Base-by-base conservation (phyloP, 2,113 vertebrate genomes). In the Pagrus major region DNA sequence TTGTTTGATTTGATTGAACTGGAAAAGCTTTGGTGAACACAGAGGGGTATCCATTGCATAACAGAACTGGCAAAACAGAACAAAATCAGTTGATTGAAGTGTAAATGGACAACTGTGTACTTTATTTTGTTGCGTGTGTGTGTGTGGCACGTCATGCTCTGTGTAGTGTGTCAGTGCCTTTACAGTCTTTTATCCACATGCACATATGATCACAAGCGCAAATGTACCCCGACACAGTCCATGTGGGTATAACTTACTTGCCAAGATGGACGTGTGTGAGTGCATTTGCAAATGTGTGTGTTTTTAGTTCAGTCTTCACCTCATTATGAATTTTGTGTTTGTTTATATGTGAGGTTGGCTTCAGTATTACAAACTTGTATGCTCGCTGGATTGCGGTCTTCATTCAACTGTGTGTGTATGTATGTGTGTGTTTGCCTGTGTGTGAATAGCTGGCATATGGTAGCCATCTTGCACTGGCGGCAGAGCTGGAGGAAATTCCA, bases 361-460 rank as follows among this genome's bases (percentile, higher is more conserved):
- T 86, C 42, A 77, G 78, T 72, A 63, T 80, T 77, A 80, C 71
- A 85, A 84, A 84, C 63, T 74, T 81, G 69, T 84, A 55, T 73
- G 75, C 76, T 72, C 10, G 66, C 66, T 41, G 59, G 59, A 71
- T 67, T 80, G 85, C 9, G 82, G 85, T 80, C 81, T 67, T 84
- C 72, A 73, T 87, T 85, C 67, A 86, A 65, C 71, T 72, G 41
- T 64, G 64, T 81, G 73, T 55, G 54, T 60, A 70, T 49, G 69
- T 66, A 56, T 44, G 76, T 63, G 61, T 70, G 73, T 71, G 82
- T 74, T 16, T 65, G 42, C 3, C 18, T 56, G 58, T 71, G 78
- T 78, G 76, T 88, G 86, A 89, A 91, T 89, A 89, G 86, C 90
- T 92, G 88, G 92, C 92, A 93, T 92, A 90, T 93, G 92, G 90